These are phyloP conservation scores for Sterna hirundo DNA, from an alignment of 2,113 vertebrate species.

Conservation along the genomic window DNA sequence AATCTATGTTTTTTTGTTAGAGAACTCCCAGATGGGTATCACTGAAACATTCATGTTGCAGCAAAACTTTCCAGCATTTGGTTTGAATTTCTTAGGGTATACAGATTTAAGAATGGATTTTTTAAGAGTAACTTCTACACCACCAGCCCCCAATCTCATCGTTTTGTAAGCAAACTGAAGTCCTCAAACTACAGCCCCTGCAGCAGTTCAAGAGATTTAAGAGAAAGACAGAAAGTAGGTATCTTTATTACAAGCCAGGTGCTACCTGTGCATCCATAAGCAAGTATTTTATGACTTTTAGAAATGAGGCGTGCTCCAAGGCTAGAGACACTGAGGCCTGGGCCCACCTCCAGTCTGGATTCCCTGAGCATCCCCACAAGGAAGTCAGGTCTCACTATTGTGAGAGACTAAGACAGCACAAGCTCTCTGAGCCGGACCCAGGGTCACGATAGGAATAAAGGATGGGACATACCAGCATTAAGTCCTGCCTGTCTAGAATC, in stretches of 20 bases:
- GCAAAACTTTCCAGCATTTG: neutral
- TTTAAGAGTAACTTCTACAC: neutral
- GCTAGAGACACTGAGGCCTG: neutral
- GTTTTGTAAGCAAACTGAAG: neutral
- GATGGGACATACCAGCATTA: neutral
- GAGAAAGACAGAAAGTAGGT: neutral
- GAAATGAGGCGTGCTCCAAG: neutral
- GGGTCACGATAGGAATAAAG: neutral
- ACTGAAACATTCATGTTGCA: neutral
- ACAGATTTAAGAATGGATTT: neutral
- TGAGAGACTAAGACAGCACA: neutral
- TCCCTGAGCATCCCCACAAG: neutral
- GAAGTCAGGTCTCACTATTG: neutral
- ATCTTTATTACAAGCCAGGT: neutral
- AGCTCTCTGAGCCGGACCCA: neutral
- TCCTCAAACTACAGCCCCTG: neutral
- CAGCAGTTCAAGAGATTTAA: neutral
- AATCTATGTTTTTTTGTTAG: neutral
- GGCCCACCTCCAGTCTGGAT: neutral
- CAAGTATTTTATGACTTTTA: neutral
- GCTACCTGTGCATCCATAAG: neutral
- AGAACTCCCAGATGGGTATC: neutral
- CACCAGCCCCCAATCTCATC: neutral
- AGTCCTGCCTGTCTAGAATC: neutral
- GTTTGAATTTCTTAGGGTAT: neutral